Conservation (phyloP, 2,888 invertebrate species). For the Caenorhabditis plicata region DNA sequence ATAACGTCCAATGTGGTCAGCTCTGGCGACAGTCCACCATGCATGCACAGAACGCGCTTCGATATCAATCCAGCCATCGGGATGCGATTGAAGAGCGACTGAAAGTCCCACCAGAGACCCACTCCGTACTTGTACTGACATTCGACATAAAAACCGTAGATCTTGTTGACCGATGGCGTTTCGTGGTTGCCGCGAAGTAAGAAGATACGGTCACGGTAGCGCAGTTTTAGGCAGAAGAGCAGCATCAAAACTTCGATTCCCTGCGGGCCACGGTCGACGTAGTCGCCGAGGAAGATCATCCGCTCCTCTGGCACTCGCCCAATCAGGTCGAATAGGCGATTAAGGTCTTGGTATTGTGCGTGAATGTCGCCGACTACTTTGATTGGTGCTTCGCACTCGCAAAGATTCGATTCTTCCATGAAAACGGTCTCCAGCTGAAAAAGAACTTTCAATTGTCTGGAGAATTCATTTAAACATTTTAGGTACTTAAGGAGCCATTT, state of each 20-base stretch:
- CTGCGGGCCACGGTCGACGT: conserved; percentile 59
- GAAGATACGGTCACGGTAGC: conserved; percentile 50
- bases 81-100: conserved; percentile 54
- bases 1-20: conserved; percentile 46
- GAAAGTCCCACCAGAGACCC: conserved; percentile 61
- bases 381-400: conserved; percentile 55
- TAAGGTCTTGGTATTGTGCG: conserved; percentile 55
- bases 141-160: conserved; percentile 58
- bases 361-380: conserved; percentile 58
- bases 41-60: conserved; percentile 56
- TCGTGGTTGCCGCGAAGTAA: conserved; percentile 59
- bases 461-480: background rate
- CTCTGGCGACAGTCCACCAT: conserved; percentile 57
- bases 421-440: conserved; percentile 36
- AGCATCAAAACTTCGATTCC: conserved; percentile 53
- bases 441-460: too few species aligned
- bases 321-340: conserved; percentile 53
- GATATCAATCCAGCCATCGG: conserved; percentile 58
- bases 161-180: conserved; percentile 57
- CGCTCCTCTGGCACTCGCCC: conserved; percentile 55
- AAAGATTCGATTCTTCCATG: conserved; percentile 48
- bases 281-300: conserved; percentile 55
- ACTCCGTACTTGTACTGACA: conserved; percentile 52
- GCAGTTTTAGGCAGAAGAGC: conserved; percentile 54
- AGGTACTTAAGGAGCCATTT: too few species aligned